phyloP scores from a whole-genome alignment of 2,888 invertebrate species.

The Boloria selene region DNA sequence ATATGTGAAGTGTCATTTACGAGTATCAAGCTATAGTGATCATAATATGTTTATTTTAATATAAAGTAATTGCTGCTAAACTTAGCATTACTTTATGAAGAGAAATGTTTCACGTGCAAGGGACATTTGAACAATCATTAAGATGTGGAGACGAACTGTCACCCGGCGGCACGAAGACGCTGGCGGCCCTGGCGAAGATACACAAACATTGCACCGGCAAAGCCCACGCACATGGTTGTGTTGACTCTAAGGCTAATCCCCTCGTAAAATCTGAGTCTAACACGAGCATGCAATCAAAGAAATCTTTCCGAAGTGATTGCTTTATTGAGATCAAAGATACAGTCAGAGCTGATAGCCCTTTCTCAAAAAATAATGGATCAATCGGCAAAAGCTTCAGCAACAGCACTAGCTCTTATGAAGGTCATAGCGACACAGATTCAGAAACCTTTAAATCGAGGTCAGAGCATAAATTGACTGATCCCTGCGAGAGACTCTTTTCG shows the following conservation, averaged over 20 bases:
- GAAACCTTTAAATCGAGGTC: conserved; percentile 69
- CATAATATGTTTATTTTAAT: conserved; percentile 14
- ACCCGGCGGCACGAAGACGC: conserved; percentile 75
- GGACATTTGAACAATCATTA: conserved; percentile 83
- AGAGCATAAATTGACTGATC: conserved; percentile 65
- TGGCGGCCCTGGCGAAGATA: conserved; percentile 80
- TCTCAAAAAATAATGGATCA: conserved; percentile 56
- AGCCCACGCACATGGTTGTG: conserved; percentile 88
- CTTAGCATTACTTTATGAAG: conserved; percentile 12
- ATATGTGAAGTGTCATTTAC: too few species aligned
- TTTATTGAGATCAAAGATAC: conserved; percentile 74
- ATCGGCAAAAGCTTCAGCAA: conserved; percentile 80
- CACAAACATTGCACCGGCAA: conserved; percentile 90
- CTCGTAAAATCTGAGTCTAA: conserved; percentile 76
- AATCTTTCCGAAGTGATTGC: conserved; percentile 68
- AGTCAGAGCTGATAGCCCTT: conserved; percentile 55
- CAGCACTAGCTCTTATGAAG: conserved; percentile 85
- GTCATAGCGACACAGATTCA: conserved; percentile 86
- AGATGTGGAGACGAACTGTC: conserved; percentile 77
- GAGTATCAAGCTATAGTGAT: conserved; percentile 3
- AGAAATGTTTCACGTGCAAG: conserved; percentile 77
- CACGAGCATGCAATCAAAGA: conserved; percentile 71
- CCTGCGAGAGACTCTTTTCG: conserved; percentile 79
- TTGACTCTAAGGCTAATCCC: conserved; percentile 74
- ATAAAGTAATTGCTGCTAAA: conserved; percentile 5